Conservation (phyloP, 1,140 invertebrate genomes). For the Danaus plexippus region DNA sequence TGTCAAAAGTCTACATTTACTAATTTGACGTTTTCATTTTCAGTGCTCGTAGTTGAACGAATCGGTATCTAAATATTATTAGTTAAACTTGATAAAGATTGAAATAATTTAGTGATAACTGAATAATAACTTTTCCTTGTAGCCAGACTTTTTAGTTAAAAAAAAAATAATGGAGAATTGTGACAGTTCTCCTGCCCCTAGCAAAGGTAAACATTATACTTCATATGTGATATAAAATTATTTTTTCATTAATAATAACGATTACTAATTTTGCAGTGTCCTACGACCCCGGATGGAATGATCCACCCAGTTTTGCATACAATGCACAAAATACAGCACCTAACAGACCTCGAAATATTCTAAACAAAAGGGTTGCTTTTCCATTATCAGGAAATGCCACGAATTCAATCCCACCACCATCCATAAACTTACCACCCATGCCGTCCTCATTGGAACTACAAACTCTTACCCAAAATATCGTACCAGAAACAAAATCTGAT, state of each 20-base stretch:
- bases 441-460: conserved; percentile 18
- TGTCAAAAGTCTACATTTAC: too few species aligned
- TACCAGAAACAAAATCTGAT: conserved; percentile 10
- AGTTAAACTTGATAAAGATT: too few species aligned
- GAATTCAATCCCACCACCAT: conserved; percentile 19
- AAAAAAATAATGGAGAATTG: conserved; percentile 42
- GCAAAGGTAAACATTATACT: conserved; percentile 34
- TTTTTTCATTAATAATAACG: not conserved
- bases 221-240: not conserved
- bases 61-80: too few species aligned
- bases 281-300: conserved; percentile 73
- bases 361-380: conserved; percentile 72
- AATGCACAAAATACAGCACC: conserved; percentile 50
- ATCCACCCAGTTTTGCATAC: conserved; percentile 69
- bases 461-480: conserved; percentile 20
- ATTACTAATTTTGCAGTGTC: conserved; percentile 41
- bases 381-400: conserved; percentile 45
- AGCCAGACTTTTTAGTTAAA: not conserved
- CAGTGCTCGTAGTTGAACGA: too few species aligned
- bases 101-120: not conserved
- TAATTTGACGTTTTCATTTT: too few species aligned
- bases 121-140: too few species aligned
- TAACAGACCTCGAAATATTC: conserved; percentile 57
- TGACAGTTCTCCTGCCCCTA: conserved; percentile 25
- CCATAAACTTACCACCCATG: conserved; percentile 41